Evolutionary conservation across 2,113 vertebrate species (phyloP).

Genomic region (Mus pahari): DNA sequence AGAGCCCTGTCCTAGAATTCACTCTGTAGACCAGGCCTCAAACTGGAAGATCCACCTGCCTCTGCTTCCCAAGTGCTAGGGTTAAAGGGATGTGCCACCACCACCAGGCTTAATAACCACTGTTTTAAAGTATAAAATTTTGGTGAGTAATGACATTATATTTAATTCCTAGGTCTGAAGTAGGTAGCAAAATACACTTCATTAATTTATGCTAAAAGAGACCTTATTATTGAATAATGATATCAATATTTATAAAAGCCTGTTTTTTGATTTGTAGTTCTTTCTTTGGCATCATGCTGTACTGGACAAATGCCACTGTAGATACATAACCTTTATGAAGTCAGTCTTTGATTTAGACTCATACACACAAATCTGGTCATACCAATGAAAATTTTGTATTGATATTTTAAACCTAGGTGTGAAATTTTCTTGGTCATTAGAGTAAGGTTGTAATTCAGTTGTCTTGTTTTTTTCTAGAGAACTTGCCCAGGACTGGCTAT

Average conservation of each 20-base stretch:
- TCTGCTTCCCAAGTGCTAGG: too few species aligned
- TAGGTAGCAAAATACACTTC: conserved; percentile 33
- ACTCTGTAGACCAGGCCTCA: too few species aligned
- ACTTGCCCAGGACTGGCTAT: background rate
- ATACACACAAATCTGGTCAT: background rate
- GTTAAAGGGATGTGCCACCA: too few species aligned
- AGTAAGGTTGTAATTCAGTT: background rate
- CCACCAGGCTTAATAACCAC: too few species aligned
- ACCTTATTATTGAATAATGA: background rate
- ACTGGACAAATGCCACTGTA: background rate
- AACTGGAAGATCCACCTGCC: too few species aligned
- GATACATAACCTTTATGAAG: background rate
- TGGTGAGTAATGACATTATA: background rate
- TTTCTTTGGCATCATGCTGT: background rate
- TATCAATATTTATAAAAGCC: background rate
- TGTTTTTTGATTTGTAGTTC: background rate
- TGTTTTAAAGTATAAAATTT: background rate
- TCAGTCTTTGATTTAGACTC: conserved; percentile 31
- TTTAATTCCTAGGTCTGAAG: conserved; percentile 17
- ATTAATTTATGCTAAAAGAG: background rate
- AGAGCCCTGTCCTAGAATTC: too few species aligned
- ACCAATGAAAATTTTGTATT: background rate
- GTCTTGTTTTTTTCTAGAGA: background rate
- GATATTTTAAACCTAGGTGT: background rate
- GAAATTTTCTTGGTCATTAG: background rate